Conservation (phyloP, 2,888 invertebrate species). For the Megamerina dolium region DNA sequence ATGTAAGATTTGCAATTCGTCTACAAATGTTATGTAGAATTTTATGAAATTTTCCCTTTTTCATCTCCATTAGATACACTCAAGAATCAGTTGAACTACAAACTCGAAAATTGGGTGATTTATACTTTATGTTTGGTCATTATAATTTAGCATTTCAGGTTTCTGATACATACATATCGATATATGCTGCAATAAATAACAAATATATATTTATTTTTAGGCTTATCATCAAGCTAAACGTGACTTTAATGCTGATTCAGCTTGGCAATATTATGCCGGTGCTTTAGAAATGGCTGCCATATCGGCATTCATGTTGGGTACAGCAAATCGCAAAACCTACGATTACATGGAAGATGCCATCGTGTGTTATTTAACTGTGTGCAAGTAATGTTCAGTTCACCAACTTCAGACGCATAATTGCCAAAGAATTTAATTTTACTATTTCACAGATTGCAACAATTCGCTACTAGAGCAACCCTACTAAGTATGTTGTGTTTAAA, state of each 20-base stretch:
- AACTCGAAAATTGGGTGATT: constrained; percentile 84
- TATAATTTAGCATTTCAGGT: constrained; percentile 82
- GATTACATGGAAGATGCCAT: constrained; percentile 95
- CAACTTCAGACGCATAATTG: too few species aligned
- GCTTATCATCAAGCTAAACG: constrained; percentile 95
- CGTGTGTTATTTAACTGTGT: constrained; percentile 80
- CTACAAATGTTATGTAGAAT: not conserved
- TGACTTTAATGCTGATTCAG: constrained; percentile 94
- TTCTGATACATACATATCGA: not conserved
- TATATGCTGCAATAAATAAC: too few species aligned
- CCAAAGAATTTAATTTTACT: too few species aligned
- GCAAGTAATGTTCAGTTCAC: constrained; percentile 59
- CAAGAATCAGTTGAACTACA: constrained; percentile 86
- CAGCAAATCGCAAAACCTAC: constrained; percentile 68
- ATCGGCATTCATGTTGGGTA: constrained; percentile 83
- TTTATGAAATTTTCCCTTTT: not conserved
- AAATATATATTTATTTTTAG: too few species aligned
- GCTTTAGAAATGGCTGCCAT: constrained; percentile 95
- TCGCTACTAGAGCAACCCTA: constrained; percentile 86
- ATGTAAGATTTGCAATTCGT: constrained; percentile 63
- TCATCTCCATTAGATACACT: constrained; percentile 57
- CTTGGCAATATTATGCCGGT: constrained; percentile 95
- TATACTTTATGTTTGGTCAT: constrained; percentile 94
- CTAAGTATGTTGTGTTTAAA: constrained; percentile 83
- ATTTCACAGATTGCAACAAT: constrained; percentile 71